Conservation (phyloP, 1,140 invertebrate species). For the Ericerus pela region DNA sequence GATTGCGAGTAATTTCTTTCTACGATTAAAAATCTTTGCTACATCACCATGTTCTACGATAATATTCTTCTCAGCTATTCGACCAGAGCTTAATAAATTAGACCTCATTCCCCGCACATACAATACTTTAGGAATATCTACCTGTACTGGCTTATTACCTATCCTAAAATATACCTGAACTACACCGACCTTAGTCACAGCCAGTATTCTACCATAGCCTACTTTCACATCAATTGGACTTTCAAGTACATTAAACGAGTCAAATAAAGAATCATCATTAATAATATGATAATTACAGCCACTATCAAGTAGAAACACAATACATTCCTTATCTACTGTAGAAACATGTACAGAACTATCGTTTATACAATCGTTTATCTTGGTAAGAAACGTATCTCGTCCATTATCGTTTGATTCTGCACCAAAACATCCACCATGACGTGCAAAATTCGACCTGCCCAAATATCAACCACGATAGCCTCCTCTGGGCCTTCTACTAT, state of each 20-base stretch:
- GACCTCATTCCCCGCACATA: conserved; percentile 8
- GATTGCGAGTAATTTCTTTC: not conserved
- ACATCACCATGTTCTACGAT: conserved; percentile 16
- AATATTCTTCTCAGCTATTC: too few relatives aligned
- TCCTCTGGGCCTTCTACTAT: too few relatives aligned
- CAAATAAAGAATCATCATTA: conserved; percentile 17
- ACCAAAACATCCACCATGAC: too few relatives aligned
- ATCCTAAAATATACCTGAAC: conserved; percentile 17
- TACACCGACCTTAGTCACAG: conserved; percentile 17
- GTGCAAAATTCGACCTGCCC: too few relatives aligned
- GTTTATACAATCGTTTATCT: too few relatives aligned
- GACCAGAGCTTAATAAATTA: conserved; percentile 22
- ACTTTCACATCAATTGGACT: conserved; percentile 21
- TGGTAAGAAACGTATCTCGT: too few relatives aligned
- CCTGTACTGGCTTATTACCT: conserved; percentile 14
- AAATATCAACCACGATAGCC: too few relatives aligned
- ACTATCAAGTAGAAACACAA: conserved; percentile 22
- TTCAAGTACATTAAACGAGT: conserved; percentile 17
- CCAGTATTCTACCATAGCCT: conserved; percentile 17
- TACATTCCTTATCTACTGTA: too few relatives aligned
- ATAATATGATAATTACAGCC: conserved; percentile 22
- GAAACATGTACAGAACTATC: too few relatives aligned
- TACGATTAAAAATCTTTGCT: not conserved
- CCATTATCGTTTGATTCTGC: too few relatives aligned
- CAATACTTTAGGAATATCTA: conserved; percentile 20